phyloP scores from a whole-genome alignment of 1,140 invertebrate species.

The Cataglyphis hispanica region DNA sequence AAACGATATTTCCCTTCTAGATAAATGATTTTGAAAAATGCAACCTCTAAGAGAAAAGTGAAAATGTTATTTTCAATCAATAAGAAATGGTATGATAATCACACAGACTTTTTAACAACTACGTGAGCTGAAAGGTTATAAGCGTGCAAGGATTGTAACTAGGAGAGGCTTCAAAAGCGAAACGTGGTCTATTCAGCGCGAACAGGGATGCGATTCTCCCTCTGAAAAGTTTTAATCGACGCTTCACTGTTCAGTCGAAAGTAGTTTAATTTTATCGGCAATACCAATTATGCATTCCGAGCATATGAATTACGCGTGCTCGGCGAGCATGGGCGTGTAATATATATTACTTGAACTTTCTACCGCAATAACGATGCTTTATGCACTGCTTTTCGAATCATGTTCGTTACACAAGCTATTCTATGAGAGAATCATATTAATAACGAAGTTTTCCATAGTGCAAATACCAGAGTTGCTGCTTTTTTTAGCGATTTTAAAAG shows the following conservation, averaged over 20 bases:
- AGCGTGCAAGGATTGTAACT: slow-evolving; percentile 48
- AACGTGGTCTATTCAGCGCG: slow-evolving; percentile 59
- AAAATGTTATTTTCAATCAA: neutral
- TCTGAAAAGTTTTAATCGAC: slow-evolving; percentile 71
- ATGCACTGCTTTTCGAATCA: slow-evolving; percentile 45
- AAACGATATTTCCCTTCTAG: neutral
- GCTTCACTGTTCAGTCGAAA: slow-evolving; percentile 67
- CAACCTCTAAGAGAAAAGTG: neutral
- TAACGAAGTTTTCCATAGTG: neutral
- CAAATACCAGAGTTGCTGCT: neutral
- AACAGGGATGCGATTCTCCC: slow-evolving; percentile 40
- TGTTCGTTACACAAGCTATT: slow-evolving; percentile 40
- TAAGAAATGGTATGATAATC: neutral
- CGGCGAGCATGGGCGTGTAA: slow-evolving; percentile 28
- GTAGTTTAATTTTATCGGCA: slow-evolving; percentile 71
- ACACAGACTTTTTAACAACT: slow-evolving; percentile 31
- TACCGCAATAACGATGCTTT: slow-evolving; percentile 49
- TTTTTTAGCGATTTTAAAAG: neutral
- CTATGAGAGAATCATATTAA: slow-evolving; percentile 1
- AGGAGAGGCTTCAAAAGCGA: slow-evolving; percentile 51
- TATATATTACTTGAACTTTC: slow-evolving; percentile 58
- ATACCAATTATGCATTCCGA: slow-evolving; percentile 68
- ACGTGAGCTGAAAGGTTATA: slow-evolving; percentile 35
- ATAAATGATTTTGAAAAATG: slow-evolving; percentile 1
- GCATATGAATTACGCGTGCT: slow-evolving; percentile 67